phyloP scores from a whole-genome alignment of 2,113 vertebrate species.

The Rissa tridactyla region DNA sequence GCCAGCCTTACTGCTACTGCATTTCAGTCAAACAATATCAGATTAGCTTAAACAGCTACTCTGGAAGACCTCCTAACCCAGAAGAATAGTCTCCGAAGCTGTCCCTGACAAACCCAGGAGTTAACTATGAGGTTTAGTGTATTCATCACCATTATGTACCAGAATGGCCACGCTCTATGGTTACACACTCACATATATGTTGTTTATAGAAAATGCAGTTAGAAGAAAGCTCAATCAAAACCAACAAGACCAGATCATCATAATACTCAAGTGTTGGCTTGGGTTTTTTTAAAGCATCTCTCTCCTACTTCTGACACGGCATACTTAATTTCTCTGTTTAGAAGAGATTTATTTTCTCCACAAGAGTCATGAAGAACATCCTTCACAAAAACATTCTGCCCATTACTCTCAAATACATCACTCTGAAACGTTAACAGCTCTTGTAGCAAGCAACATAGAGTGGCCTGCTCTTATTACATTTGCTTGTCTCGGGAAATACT shows the following conservation, averaged over 20 bases:
- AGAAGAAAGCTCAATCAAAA: background rate
- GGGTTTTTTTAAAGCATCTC: background rate
- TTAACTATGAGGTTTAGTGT: fast-evolving
- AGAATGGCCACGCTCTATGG: fast-evolving
- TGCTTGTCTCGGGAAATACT: background rate
- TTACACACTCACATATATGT: fast-evolving
- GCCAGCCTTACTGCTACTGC: background rate
- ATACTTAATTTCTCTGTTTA: background rate
- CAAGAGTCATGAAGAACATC: background rate
- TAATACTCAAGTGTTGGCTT: background rate
- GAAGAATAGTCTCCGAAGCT: background rate
- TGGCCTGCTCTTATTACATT: background rate
- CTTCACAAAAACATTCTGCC: background rate
- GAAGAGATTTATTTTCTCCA: background rate
- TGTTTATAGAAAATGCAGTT: background rate
- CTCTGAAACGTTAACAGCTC: background rate
- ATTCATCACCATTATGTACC: fast-evolving
- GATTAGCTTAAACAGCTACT: background rate
- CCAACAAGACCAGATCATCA: background rate
- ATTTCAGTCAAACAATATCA: background rate
- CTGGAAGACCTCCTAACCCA: background rate
- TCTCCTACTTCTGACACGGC: background rate
- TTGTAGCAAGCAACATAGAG: background rate
- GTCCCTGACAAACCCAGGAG: background rate
- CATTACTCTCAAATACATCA: background rate